Base-by-base conservation (phyloP, 2,113 vertebrate genomes). In the Aspiorhynchus laticeps region DNA sequence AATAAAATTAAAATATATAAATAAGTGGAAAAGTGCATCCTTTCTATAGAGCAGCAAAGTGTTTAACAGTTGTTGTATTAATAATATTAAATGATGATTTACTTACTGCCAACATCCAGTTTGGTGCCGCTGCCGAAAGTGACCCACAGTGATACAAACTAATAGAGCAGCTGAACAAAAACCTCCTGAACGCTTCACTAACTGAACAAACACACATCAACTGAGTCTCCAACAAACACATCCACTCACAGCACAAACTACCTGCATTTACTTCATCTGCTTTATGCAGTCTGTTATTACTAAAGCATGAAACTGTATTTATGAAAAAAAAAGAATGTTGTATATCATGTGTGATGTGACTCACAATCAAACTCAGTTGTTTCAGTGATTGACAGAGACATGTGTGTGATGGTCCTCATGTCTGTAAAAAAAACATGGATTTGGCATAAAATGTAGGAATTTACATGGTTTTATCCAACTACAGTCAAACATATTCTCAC, bases 151-250 rank as follows among this genome's bases (percentile, higher is more conserved):
- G 61, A 65, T 6, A 63, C 7, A 63, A 26, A 65, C 26, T 65
- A 28, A 65, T 28, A 61, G 59, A 65, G 11, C 61, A 65, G 26
- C n/a, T 28, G 61, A 65, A 65, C 11, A 65, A 65, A 65, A 65
- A 65, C 61, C 61, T 65, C 61, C 61, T 65, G 61, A 65, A 65
- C 61, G n/a, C 61, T 65, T 65, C 61, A 65, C n/a, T 65, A 28
- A 65, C 24, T 63, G 59, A 4, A 26, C 59, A 12, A n/a, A 63
- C 59, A 63, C 59, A 26, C 8, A 63, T 61, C 21, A 61, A 61
- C 59, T 56, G 61, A 63, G 61, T 26, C 61, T 26, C 61, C 46
- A 48, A 63, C 61, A 63, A n/a, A 26, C 61, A 26, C 61, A 63
- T n/a, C 6, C 8, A 65, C 61, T 28, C 61, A 65, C 61, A 12